These are phyloP conservation scores for Paramuricea clavata DNA, from an alignment of 92 coral and sea anemone species.

Conservation along the genomic window DNA sequence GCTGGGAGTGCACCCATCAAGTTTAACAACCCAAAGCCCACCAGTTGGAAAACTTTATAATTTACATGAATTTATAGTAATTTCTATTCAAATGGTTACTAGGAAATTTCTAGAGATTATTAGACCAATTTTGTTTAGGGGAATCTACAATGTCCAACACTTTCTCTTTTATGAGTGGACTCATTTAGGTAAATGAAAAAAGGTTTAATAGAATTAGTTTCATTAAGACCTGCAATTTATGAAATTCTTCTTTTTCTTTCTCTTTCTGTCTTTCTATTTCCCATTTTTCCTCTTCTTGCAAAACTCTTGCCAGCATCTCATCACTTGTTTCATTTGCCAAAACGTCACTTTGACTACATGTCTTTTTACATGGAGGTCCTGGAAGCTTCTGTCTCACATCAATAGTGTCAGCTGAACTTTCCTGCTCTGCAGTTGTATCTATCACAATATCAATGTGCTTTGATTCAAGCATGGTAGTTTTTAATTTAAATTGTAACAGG, in stretches of 20 bases:
- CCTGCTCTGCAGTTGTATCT: neutral
- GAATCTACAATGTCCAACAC: too few relatives aligned
- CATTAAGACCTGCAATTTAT: slow-evolving; percentile 84
- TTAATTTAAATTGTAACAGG: too few relatives aligned
- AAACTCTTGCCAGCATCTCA: slow-evolving; percentile 85
- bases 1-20: too few relatives aligned
- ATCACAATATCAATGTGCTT: neutral
- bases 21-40: too few relatives aligned
- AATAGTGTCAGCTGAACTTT: neutral
- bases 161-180: too few relatives aligned
- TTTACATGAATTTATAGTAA: too few relatives aligned
- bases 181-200: too few relatives aligned
- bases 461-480: neutral
- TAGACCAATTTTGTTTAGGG: too few relatives aligned
- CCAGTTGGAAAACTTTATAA: too few relatives aligned
- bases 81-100: too few relatives aligned
- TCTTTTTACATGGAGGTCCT: neutral
- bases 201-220: too few relatives aligned
- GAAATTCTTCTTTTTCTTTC: slow-evolving; percentile 88
- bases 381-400: neutral
- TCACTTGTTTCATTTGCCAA: slow-evolving; percentile 87
- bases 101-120: too few relatives aligned
- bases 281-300: slow-evolving; percentile 80
- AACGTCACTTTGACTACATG: slow-evolving; percentile 59
- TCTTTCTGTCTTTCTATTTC: slow-evolving; percentile 75